Percentiles rank a stretch among this genome's conserved stretches.
Evolutionary conservation across 1,140 invertebrate genomes (phyloP).

Genomic region (Drosophila insularis): DNA sequence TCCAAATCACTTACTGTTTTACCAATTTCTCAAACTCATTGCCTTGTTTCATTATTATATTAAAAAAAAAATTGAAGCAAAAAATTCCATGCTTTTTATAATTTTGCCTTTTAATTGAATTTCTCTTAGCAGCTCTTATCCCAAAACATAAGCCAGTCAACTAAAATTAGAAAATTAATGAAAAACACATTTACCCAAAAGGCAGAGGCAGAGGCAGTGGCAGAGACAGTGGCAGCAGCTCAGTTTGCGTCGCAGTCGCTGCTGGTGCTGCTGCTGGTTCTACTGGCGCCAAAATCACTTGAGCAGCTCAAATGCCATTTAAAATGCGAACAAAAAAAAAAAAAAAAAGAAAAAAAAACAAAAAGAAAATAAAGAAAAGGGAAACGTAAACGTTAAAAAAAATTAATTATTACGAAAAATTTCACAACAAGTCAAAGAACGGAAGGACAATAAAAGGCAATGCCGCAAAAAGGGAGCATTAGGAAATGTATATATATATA

Average conservation of each 20-base stretch:
- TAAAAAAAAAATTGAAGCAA: constrained; percentile 13
- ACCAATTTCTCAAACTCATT: constrained; percentile 10
- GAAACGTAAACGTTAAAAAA: constrained; percentile 47
- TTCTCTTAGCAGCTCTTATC: constrained; percentile 40
- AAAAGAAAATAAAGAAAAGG: not conserved
- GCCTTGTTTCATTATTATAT: not conserved
- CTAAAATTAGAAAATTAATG: constrained; percentile 73
- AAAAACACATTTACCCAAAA: constrained; percentile 61
- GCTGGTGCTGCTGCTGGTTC: not conserved
- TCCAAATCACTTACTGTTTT: not conserved
- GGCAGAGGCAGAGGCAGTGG: not conserved
- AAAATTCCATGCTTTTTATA: constrained; percentile 21
- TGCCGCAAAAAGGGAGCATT: constrained; percentile 46
- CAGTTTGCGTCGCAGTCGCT: constrained; percentile 3
- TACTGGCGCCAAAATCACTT: constrained; percentile 59
- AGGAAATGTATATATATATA: constrained; percentile 1
- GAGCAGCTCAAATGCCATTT: constrained; percentile 46
- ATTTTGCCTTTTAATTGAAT: constrained; percentile 52
- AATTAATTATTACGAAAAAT: constrained; percentile 79
- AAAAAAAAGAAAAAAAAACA: too few species aligned
- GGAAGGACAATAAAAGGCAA: constrained; percentile 73
- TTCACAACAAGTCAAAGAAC: constrained; percentile 69
- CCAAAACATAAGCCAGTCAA: constrained; percentile 57
- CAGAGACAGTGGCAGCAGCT: not conserved
- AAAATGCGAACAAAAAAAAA: constrained; percentile 31